Evolutionary conservation across 2,797 vertebrate genomes (phyloP).

Genomic region (Enteromius fasciolatus): DNA sequence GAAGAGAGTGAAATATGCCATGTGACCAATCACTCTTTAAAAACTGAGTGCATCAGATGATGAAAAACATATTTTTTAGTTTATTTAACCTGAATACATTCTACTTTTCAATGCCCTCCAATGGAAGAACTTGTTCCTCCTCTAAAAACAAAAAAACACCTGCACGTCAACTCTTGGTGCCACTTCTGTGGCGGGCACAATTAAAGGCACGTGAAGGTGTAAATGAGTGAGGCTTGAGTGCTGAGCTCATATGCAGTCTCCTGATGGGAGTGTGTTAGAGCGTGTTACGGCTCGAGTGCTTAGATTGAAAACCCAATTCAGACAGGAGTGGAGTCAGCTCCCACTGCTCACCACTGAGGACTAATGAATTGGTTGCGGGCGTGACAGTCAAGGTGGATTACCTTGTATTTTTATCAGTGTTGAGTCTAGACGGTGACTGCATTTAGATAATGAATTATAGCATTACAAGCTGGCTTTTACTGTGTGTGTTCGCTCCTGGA

Average conservation of each 20-base stretch:
- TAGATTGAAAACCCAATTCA: slow-evolving; percentile 69
- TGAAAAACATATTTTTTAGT: not conserved
- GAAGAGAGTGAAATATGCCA: not conserved
- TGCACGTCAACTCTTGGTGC: not conserved
- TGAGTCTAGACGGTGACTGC: slow-evolving; percentile 64
- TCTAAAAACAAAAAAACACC: not conserved
- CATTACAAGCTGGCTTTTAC: slow-evolving; percentile 51
- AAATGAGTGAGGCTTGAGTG: slow-evolving; percentile 53
- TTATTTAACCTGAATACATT: not conserved
- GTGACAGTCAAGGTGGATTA: slow-evolving; percentile 65
- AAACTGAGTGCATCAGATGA: not conserved
- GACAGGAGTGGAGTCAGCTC: slow-evolving; percentile 56
- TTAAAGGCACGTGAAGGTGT: slow-evolving; percentile 53
- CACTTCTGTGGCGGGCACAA: slow-evolving; percentile 30
- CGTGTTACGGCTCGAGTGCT: slow-evolving; percentile 53
- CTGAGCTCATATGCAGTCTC: slow-evolving; percentile 53
- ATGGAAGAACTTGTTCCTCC: not conserved
- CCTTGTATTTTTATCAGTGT: slow-evolving; percentile 66
- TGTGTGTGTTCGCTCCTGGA: slow-evolving; percentile 16
- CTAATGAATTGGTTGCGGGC: slow-evolving; percentile 69
- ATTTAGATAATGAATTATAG: slow-evolving; percentile 64
- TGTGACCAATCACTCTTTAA: not conserved
- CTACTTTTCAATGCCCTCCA: not conserved
- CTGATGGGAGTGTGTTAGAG: slow-evolving; percentile 61
- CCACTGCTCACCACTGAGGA: slow-evolving; percentile 53